Base-by-base conservation (phyloP, 2,888 invertebrate genomes). In the Liopterus haemorrhoidalis region DNA sequence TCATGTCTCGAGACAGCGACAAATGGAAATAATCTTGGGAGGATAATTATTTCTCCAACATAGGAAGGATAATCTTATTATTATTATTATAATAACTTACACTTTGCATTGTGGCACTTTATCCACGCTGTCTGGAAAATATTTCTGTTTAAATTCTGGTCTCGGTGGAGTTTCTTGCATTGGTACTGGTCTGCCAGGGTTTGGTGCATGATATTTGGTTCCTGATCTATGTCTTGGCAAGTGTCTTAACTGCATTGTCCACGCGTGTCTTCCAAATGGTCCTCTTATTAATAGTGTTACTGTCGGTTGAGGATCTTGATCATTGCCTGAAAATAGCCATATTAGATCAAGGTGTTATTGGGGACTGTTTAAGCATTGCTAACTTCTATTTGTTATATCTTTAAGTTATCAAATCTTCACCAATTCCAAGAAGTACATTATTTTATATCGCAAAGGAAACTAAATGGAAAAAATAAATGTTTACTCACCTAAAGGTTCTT, bases 211-310 rank as follows among this genome's bases (percentile, higher is more conserved):
- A 27, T 74, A 73, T 59, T 81, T 79, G 1, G 75, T 74, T 6
- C 85, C 83, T 2, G 80, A 81, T 58, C 88, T 85, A 60, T 85
- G 81, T 25, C 93, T 77, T 1, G 95, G 91, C 47, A 91, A 73
- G 63, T 94, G 93, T 25, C 94, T 77, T 41, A 89, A 70, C 60
- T 87, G 84, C 77, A 91, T 79, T 5, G 88, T 88, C 96, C 96
- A 97, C 14, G 92, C 91, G 71, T 91, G 89, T 4, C 95, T 81
- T 0, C 95, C 95, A 71, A 93, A 95, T 1, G 93, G 90, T 44
- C 92, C 90, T 2, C 96, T 79, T 50, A 95, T 85, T 41, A 97
- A 73, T 40, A 92, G 82, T 63, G 81, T 81, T 11, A 96, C 84
- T 0, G 92, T 93, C 0, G 95, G 95, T 60, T 94, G 89, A 3